A percentile compares a stretch with the other conserved stretches of the same genome.
phyloP scores from a whole-genome alignment of 1,140 invertebrate genomes.

The Drosophila mauritiana region DNA sequence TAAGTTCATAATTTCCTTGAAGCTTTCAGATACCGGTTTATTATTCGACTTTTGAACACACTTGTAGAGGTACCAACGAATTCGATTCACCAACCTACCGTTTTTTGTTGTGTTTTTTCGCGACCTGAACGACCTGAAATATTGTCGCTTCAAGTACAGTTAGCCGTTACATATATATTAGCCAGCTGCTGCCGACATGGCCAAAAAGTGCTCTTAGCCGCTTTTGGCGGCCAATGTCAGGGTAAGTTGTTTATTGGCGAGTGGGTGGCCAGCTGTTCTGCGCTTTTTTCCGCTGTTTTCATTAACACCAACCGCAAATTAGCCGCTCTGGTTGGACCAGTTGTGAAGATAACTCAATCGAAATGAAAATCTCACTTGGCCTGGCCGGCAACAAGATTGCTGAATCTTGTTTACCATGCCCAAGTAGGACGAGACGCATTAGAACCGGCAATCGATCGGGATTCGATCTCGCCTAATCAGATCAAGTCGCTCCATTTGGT shows the following conservation, averaged over 20 bases:
- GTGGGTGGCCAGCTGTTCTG: conserved; percentile 66
- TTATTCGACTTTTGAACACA: no score
- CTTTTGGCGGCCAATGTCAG: conserved; percentile 10
- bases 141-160: conserved; percentile 80
- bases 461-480: conserved; percentile 51
- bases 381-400: conserved; percentile 56
- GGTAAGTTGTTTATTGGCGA: conserved; percentile 66
- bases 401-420: conserved; percentile 51
- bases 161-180: conserved; percentile 80
- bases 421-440: conserved; percentile 52
- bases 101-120: neutral
- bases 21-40: no score
- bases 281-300: conserved; percentile 40
- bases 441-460: conserved; percentile 50
- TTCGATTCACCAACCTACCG: neutral
- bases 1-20: neutral
- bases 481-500: conserved; percentile 68
- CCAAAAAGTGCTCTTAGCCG: conserved; percentile 45
- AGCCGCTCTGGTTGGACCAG: conserved; percentile 34
- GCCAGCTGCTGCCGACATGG: conserved; percentile 51
- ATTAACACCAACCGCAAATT: conserved; percentile 73
- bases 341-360: conserved; percentile 74
- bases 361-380: conserved; percentile 74
- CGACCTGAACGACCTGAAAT: conserved; percentile 59
- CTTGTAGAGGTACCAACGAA: conserved; percentile 5